A percentile compares a stretch with the other conserved stretches of the same genome.
Conservation (phyloP, 2,888 invertebrate genomes). For the Tipula vernalis region DNA sequence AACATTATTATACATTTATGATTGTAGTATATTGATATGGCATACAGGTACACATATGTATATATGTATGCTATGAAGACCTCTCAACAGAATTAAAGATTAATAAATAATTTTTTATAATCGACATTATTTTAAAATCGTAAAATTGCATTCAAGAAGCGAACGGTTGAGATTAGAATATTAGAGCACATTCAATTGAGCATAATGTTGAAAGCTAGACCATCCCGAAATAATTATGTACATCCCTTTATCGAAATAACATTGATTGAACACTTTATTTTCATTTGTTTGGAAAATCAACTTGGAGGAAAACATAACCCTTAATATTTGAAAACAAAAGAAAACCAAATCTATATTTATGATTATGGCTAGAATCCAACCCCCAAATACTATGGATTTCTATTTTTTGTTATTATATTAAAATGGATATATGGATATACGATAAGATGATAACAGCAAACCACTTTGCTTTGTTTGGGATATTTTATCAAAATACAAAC, state of each 20-base stretch:
- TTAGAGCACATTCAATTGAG: neutral
- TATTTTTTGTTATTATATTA: neutral
- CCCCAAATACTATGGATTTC: neutral
- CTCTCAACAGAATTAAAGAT: neutral
- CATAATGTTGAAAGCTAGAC: neutral
- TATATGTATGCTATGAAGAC: neutral
- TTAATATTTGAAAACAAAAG: neutral
- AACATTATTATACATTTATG: neutral
- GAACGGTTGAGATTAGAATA: neutral
- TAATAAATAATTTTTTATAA: neutral
- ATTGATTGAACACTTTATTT: neutral
- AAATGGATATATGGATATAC: neutral
- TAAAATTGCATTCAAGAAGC: neutral
- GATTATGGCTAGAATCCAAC: neutral
- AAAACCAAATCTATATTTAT: neutral
- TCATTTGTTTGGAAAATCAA: neutral
- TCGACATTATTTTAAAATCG: neutral
- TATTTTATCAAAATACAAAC: neutral
- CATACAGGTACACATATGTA: neutral
- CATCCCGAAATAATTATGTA: neutral
- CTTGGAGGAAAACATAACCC: neutral
- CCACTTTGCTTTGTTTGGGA: neutral
- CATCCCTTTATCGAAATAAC: neutral
- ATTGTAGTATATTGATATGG: neutral
- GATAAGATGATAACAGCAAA: neutral